Percentiles rank a stretch among this genome's conserved stretches.
phyloP scores from a whole-genome alignment of 2,113 vertebrate species.

The Zapornia atra region DNA sequence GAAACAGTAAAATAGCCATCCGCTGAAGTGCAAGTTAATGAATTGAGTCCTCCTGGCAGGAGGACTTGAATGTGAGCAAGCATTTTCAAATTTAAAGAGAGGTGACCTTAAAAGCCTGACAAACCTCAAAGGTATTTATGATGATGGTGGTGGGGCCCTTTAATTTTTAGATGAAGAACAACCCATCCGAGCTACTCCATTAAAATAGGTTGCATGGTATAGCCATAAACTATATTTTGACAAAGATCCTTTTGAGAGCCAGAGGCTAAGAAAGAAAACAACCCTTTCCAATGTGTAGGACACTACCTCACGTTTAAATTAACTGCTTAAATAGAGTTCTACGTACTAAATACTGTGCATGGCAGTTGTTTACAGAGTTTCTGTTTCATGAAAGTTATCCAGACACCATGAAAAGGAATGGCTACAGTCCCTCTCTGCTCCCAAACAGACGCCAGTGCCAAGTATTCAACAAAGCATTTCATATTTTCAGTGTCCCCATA shows the following conservation, averaged over 20 bases:
- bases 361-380: neutral
- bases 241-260: neutral
- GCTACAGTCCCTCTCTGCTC: neutral
- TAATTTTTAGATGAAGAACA: neutral
- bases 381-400: neutral
- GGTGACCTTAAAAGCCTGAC: conserved; percentile 32
- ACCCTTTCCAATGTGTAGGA: neutral
- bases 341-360: neutral
- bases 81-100: conserved; percentile 37
- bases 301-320: neutral
- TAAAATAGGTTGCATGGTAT: neutral
- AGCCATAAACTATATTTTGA: neutral
- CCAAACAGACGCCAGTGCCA: neutral
- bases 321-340: neutral
- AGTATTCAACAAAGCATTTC: neutral
- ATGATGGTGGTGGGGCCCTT: neutral
- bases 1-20: conserved; percentile 47
- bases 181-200: neutral
- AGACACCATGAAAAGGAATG: neutral
- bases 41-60: conserved; percentile 50
- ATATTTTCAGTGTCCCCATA: neutral
- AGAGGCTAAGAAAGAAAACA: neutral
- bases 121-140: neutral
- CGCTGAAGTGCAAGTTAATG: conserved; percentile 54
- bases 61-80: conserved; percentile 45